phyloP scores from a whole-genome alignment of 1,140 invertebrate species.

The Drosophila nebulosa region DNA sequence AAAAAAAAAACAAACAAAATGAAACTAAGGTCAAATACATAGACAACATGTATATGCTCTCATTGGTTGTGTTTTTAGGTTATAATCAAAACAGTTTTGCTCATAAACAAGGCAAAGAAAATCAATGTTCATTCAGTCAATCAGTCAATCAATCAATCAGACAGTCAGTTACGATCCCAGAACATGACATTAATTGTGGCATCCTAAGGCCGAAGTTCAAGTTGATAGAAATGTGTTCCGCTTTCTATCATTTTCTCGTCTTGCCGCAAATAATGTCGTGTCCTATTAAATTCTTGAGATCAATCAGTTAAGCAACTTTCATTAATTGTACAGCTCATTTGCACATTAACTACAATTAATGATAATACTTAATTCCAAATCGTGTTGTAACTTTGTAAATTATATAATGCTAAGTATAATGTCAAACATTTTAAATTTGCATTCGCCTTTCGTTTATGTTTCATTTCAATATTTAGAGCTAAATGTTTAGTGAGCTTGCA shows the following conservation, averaged over 20 bases:
- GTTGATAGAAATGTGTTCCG: background rate
- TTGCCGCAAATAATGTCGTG: background rate
- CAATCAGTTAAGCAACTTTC: conserved; percentile 28
- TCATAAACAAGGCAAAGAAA: conserved; percentile 31
- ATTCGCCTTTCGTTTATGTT: conserved; percentile 38
- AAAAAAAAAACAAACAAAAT: conserved; percentile 41
- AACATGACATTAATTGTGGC: background rate
- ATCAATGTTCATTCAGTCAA: conserved; percentile 26
- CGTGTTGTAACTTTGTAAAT: conserved; percentile 44
- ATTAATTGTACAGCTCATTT: conserved; percentile 21
- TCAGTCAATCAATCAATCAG: conserved; percentile 55
- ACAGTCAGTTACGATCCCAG: conserved; percentile 18
- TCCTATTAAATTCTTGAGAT: background rate
- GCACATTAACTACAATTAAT: conserved; percentile 29
- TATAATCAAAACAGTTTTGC: conserved; percentile 68
- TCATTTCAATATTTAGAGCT: conserved; percentile 40
- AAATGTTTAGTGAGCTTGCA: conserved; percentile 69
- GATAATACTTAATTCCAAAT: conserved; percentile 7
- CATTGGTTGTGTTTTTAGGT: conserved; percentile 81
- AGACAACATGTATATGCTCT: conserved; percentile 76
- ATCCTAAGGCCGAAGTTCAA: background rate
- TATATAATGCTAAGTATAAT: conserved; percentile 51
- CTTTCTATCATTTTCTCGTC: background rate
- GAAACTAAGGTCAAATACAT: conserved; percentile 73
- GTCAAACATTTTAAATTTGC: conserved; percentile 74